phyloP scores from a whole-genome alignment of 2,888 invertebrate species.

The Parascotia fuliginaria region DNA sequence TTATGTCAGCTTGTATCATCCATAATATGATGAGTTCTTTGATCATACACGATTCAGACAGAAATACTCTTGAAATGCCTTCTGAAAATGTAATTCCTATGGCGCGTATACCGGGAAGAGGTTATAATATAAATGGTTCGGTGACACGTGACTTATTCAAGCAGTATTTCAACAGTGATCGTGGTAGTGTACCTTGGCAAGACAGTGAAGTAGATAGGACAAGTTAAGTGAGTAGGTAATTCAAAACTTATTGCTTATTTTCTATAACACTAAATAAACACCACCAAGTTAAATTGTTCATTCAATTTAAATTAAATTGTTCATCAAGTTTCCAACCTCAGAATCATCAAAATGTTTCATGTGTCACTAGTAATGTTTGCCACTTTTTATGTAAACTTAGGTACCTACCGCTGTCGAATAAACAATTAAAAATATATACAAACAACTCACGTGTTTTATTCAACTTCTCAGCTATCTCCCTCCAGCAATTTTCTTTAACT shows the following conservation, averaged over 20 bases:
- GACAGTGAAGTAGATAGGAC: slow-evolving; percentile 19
- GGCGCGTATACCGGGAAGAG: slow-evolving; percentile 18
- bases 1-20: slow-evolving; percentile 17
- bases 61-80: background rate
- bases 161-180: slow-evolving; percentile 21
- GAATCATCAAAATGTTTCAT: slow-evolving; percentile 9
- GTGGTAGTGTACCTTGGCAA: slow-evolving; percentile 20
- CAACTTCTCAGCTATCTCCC: slow-evolving; percentile 22
- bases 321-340: background rate
- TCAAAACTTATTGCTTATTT: slow-evolving; percentile 5
- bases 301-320: slow-evolving; percentile 8
- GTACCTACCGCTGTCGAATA: slow-evolving; percentile 17
- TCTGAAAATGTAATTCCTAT: slow-evolving; percentile 12
- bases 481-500: slow-evolving; percentile 17
- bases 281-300: slow-evolving; percentile 17
- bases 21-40: slow-evolving; percentile 22
- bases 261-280: slow-evolving; percentile 17
- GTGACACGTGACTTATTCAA: slow-evolving; percentile 20
- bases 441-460: slow-evolving; percentile 20
- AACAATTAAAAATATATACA: slow-evolving; percentile 11
- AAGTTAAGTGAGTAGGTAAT: slow-evolving; percentile 19
- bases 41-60: slow-evolving; percentile 11
- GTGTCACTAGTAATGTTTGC: slow-evolving; percentile 19
- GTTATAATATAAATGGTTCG: slow-evolving; percentile 19
- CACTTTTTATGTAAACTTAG: slow-evolving; percentile 22